phyloP scores from a whole-genome alignment of 2,888 invertebrate genomes.

The Cephus pulcher region DNA sequence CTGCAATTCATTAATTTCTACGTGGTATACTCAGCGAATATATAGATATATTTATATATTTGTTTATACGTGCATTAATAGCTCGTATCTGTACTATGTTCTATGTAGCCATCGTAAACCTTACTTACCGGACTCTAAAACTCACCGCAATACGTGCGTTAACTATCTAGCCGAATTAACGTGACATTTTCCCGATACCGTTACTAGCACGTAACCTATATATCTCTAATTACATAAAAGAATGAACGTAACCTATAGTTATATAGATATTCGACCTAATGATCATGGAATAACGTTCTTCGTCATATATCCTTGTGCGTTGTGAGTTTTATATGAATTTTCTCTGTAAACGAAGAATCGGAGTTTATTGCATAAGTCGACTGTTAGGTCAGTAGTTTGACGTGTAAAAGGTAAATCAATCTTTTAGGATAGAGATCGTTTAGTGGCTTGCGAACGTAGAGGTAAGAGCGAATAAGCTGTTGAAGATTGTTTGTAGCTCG shows the following conservation, averaged over 20 bases:
- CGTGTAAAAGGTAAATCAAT: neutral
- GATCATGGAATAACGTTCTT: neutral
- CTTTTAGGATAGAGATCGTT: neutral
- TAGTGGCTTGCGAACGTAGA: neutral
- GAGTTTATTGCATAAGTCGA: neutral
- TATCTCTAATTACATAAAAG: neutral
- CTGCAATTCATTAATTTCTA: neutral
- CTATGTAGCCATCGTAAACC: neutral
- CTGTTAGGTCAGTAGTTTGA: neutral
- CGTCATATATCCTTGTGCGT: neutral
- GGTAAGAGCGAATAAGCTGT: neutral
- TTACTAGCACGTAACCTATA: neutral
- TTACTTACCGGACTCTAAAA: neutral
- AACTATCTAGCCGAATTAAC: neutral
- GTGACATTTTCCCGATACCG: neutral
- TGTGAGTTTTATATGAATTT: neutral
- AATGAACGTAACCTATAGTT: neutral
- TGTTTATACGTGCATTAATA: neutral
- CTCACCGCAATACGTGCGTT: neutral
- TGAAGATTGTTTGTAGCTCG: neutral
- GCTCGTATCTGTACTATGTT: neutral
- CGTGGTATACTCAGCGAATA: neutral
- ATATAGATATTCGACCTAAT: neutral
- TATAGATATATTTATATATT: neutral
- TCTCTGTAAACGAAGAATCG: neutral